Base-by-base conservation (phyloP, 2,797 vertebrate species). In the Sciurus carolinensis region DNA sequence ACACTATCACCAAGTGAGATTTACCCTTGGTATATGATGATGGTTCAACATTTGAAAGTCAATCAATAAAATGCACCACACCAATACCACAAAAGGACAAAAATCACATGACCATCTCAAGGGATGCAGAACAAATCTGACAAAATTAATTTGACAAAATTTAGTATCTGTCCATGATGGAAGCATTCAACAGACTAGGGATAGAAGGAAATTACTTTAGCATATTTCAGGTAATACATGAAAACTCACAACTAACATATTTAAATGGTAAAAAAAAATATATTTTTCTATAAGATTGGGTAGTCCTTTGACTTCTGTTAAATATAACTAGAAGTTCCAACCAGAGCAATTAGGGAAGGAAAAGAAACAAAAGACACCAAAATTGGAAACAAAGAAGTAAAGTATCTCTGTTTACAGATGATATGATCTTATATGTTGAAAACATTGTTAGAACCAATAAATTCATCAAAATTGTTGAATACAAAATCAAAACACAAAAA, bases 401-500 rank as follows among this genome's bases (percentile, higher is more conserved):
- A 80, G 64, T 91, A 15, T 36, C 76, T 69, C 13, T 85, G 15
- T 81, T 92, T 18, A 57, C 20, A 92, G n/a, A 75, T 73, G 15
- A 33, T 22, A 72, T 39, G 9, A 90, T 72, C n/a, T 88, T 83
- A 67, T 47, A 52, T 62, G 42, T 36, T 89, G 42, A 85, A 92
- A 94, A 80, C 12, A 8, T 39, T 72, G 7, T 57, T 44, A 75
- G 9, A 90, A 71, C 12, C 69, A 71, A 92, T 80, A 95, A 79
- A 75, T 77, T 77, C 71, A 59, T 3, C 20, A 87, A 24, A 59
- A 20, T 57, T 59, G 57, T 59, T 22, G 17, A 22, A 47, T 62
- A 83, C 42, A 81, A 79, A 84, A 72, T 50, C 26, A 93, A 80
- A 17, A 76, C 20, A 79, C 44, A 75, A 92, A 64, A 17, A 85